phyloP scores from a whole-genome alignment of 1,140 invertebrate species.

The Caenorhabditis brenneri region DNA sequence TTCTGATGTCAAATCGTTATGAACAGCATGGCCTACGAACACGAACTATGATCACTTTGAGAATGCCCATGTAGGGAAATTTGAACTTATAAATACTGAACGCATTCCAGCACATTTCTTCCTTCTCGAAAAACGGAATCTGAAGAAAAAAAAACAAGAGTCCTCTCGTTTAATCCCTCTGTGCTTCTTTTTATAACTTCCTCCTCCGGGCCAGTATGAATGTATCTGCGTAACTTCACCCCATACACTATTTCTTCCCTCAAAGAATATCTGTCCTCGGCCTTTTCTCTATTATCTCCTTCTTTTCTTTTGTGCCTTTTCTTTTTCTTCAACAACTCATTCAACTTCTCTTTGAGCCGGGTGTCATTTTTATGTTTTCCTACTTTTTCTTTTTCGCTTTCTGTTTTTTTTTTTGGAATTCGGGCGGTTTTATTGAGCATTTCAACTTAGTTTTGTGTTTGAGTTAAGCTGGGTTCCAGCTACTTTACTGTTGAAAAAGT shows the following conservation, averaged over 20 bases:
- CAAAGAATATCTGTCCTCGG: slow-evolving; percentile 37
- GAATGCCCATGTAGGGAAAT: too few relatives aligned
- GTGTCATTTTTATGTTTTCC: slow-evolving; percentile 33
- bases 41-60: too few relatives aligned
- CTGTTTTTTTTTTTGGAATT: not conserved
- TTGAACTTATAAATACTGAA: too few relatives aligned
- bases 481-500: too few relatives aligned
- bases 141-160: not conserved
- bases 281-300: not conserved
- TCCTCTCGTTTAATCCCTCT: not conserved
- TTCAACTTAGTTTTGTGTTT: too few relatives aligned
- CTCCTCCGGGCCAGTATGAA: not conserved
- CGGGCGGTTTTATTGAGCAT: not conserved
- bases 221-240: not conserved
- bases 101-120: too few relatives aligned
- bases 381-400: not conserved
- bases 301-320: not conserved
- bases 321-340: not conserved
- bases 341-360: not conserved
- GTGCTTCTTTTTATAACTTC: not conserved
- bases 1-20: too few relatives aligned
- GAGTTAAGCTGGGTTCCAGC: too few relatives aligned
- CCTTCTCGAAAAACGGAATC: too few relatives aligned
- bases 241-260: not conserved
- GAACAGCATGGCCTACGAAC: too few relatives aligned